Conservation (phyloP, 2,888 invertebrate species). For the Tanaodytes sp. region DNA sequence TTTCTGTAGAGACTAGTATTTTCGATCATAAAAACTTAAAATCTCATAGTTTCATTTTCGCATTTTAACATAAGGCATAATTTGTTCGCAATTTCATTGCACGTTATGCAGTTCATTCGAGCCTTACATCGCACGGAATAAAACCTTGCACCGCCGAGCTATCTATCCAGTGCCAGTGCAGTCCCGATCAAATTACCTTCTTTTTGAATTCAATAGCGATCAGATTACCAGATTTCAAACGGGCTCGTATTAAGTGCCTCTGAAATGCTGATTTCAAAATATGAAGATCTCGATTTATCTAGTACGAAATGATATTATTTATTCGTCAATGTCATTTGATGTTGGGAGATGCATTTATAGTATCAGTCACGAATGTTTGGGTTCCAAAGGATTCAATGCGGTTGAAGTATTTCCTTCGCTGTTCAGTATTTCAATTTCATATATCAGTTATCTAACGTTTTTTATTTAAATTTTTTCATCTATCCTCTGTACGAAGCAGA, state of each 20-base stretch:
- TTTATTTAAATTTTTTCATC: too few relatives aligned
- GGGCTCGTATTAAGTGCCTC: slow-evolving; percentile 29
- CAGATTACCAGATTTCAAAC: slow-evolving; percentile 38
- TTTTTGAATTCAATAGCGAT: slow-evolving; percentile 36
- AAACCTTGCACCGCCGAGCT: slow-evolving; percentile 20
- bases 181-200: slow-evolving; percentile 33
- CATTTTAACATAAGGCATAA: not conserved
- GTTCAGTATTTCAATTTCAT: too few relatives aligned
- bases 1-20: too few relatives aligned
- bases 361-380: not conserved
- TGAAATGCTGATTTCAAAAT: slow-evolving; percentile 18
- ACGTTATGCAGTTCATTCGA: slow-evolving; percentile 5
- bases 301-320: not conserved
- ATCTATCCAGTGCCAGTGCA: slow-evolving; percentile 18
- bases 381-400: not conserved
- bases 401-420: not conserved
- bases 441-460: not conserved
- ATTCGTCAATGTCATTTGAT: slow-evolving; percentile 6
- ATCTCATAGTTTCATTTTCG: not conserved
- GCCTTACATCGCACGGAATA: slow-evolving; percentile 16
- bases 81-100: slow-evolving; percentile 4
- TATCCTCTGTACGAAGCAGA: too few relatives aligned
- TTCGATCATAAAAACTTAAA: too few relatives aligned
- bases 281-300: slow-evolving; percentile 12
- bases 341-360: not conserved